phyloP scores from a whole-genome alignment of 1,140 invertebrate genomes.

The Neuroterus valhalla region DNA sequence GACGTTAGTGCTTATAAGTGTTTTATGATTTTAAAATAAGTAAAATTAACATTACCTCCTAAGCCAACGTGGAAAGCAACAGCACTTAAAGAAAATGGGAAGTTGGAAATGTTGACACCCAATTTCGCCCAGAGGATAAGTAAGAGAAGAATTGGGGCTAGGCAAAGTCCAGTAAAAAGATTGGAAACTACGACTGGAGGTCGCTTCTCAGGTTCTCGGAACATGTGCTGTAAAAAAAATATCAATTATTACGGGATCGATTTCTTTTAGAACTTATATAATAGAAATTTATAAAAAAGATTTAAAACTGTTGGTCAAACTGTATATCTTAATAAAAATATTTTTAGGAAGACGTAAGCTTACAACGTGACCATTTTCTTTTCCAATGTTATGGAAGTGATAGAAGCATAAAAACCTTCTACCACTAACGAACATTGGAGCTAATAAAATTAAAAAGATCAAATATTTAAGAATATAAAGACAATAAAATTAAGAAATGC shows the following conservation, averaged over 20 bases:
- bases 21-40: constrained; percentile 1
- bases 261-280: background rate
- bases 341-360: constrained; percentile 36
- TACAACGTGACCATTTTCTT: constrained; percentile 50
- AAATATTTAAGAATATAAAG: no score
- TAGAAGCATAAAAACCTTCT: constrained; percentile 56
- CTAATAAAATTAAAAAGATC: no score
- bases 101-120: constrained; percentile 91
- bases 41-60: constrained; percentile 76
- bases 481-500: background rate
- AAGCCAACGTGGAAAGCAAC: constrained; percentile 92
- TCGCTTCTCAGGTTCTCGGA: constrained; percentile 93
- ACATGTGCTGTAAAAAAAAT: constrained; percentile 84
- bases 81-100: constrained; percentile 85
- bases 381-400: constrained; percentile 70
- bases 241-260: background rate
- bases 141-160: constrained; percentile 88
- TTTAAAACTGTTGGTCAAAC: constrained; percentile 37
- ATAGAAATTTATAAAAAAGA: constrained; percentile 24
- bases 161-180: constrained; percentile 90
- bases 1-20: no score
- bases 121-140: constrained; percentile 91
- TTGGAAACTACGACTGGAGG: constrained; percentile 92
- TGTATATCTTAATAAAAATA: constrained; percentile 30
- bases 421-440: constrained; percentile 72